Base-by-base conservation (phyloP, 1,140 invertebrate genomes). In the Glossosoma conforme region DNA sequence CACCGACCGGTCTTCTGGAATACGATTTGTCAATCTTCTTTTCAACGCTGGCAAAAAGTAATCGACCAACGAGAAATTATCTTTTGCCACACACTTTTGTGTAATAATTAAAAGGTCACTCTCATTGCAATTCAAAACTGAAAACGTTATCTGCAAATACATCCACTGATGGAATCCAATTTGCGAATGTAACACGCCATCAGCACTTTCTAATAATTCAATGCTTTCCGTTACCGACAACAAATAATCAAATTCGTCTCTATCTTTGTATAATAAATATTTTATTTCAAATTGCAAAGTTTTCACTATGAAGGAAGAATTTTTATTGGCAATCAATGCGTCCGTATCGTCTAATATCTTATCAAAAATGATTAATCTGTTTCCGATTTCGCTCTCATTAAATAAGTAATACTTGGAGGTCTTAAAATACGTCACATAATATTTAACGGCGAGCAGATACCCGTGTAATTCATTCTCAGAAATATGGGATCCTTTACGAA, bases 381-480 rank as follows among this genome's bases (percentile, higher is more conserved):
- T 40, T 28, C 6, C 24, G 8, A 14, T 18, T 13, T 48, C 15
- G 6, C 24, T 18, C 2, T 15, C 11, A 2, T 43, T 20, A 13
- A 51, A 28, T 19, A 44, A 43, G 40, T 47, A 58, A 14, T 52
- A 44, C 30, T 58, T 47, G n/a, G 35, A 35, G 24, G 9, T 37
- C 15, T 28, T 44, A 47, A 21, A 52, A 43, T 47, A 52, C 15
- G 36, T 40, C 6, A 54, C 36, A 33, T 59, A 38, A 22, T 49
- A n/a, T 36, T 56, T 52, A 20, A 71, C 20, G 32, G 71, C 53
- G 20, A 69, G 59, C 13, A 74, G 50, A 54, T 53, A 41, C 3
- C 72, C 72, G 62, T 75, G 70, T 3, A 69, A 9, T 41, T 49
- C 52, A 58, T 75, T 75, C 60, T 73, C 68, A 30, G 28, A 24